Evolutionary conservation across 2,888 invertebrate genomes (phyloP).

Genomic region (Malthinus flaveolus): DNA sequence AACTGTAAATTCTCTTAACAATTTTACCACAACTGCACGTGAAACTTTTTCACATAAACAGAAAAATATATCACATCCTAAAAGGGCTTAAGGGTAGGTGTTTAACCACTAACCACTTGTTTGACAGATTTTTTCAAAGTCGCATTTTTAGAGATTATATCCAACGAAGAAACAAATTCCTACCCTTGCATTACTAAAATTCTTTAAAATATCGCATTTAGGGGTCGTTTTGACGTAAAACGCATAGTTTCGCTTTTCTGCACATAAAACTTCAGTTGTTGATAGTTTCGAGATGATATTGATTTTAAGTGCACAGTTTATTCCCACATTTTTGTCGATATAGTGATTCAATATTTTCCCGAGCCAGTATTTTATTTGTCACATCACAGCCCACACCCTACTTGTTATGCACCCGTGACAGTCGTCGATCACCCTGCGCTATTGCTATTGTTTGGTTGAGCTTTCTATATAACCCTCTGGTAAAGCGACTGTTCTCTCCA

Average conservation of each 20-base stretch:
- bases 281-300: too few species aligned
- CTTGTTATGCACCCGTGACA: constrained; percentile 41
- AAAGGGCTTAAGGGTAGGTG: background rate
- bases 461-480: constrained; percentile 30
- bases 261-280: too few species aligned
- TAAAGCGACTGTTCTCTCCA: constrained; percentile 23
- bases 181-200: too few species aligned
- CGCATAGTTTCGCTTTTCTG: too few species aligned
- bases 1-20: constrained; percentile 1
- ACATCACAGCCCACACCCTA: constrained; percentile 39
- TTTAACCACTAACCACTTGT: background rate
- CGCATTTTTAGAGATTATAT: too few species aligned
- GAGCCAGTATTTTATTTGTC: constrained; percentile 39
- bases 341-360: constrained; percentile 6
- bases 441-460: constrained; percentile 38
- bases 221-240: too few species aligned
- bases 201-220: too few species aligned
- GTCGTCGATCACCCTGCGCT: constrained; percentile 42
- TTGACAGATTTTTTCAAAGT: background rate
- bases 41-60: constrained; percentile 2
- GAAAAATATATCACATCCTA: background rate
- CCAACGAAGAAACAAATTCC: too few species aligned
- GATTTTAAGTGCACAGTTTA: background rate
- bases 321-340: constrained; percentile 4
- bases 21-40: background rate